A percentile compares a stretch with the other conserved stretches of the same genome.
Conservation (phyloP, 92 coral and sea anemone species). For the Metridium senile region DNA sequence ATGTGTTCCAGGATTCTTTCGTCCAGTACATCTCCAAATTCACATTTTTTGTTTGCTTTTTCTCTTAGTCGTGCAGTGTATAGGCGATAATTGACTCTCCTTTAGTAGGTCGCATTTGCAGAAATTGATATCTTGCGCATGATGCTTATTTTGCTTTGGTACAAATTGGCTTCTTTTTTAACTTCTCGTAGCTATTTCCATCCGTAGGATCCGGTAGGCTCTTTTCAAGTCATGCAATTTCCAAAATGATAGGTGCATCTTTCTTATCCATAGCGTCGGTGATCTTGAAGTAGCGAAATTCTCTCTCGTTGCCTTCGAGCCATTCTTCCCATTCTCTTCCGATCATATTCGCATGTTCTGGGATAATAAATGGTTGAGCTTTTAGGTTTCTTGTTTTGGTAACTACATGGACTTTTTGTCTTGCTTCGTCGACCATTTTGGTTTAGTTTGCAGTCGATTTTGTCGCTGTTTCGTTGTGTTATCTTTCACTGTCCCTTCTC, state of each 20-base stretch:
- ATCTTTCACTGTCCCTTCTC: too few species aligned
- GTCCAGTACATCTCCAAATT: background rate
- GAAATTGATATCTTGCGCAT: conserved; percentile 2
- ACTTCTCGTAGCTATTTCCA: conserved; percentile 31
- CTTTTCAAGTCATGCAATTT: conserved; percentile 48
- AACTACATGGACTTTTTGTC: too few species aligned
- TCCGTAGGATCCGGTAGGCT: conserved; percentile 40
- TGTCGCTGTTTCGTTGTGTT: too few species aligned
- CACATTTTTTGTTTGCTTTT: background rate
- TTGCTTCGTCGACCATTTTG: too few species aligned
- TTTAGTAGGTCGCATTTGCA: background rate
- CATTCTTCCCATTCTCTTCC: conserved; percentile 75
- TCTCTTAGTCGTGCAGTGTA: background rate
- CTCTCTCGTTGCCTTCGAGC: conserved; percentile 56
- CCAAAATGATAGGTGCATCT: conserved; percentile 64
- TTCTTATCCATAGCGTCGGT: conserved; percentile 53
- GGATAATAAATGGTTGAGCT: too few species aligned
- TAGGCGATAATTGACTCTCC: background rate
- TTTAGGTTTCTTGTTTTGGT: too few species aligned
- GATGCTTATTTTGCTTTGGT: background rate
- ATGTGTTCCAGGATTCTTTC: background rate
- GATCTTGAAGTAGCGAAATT: conserved; percentile 58
- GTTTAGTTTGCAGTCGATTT: too few species aligned
- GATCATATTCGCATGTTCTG: too few species aligned
- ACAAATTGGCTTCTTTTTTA: conserved; percentile 51